phyloP scores from a whole-genome alignment of 1,140 invertebrate genomes.

The Physella acuta region DNA sequence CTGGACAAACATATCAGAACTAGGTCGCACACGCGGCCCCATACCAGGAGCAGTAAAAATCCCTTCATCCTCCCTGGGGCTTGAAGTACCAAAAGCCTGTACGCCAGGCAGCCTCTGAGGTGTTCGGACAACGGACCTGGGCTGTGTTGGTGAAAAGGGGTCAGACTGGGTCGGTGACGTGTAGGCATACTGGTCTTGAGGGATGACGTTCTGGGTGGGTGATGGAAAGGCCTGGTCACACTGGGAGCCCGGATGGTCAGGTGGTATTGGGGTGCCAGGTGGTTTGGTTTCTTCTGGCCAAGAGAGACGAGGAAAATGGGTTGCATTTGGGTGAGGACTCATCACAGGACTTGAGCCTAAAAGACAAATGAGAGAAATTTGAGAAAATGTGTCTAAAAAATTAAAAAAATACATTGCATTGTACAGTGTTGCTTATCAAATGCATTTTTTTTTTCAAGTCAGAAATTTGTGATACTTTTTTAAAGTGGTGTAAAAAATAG shows the following conservation, averaged over 20 bases:
- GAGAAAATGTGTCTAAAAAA: not conserved
- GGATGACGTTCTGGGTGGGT: not conserved
- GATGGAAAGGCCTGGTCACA: not conserved
- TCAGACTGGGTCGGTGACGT: slow-evolving; percentile 10
- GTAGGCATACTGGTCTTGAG: slow-evolving; percentile 26
- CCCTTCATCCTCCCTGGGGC: slow-evolving; percentile 17
- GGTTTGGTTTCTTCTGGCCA: slow-evolving; percentile 11
- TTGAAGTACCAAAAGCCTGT: slow-evolving; percentile 25
- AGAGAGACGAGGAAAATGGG: slow-evolving; percentile 27
- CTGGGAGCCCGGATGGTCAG: slow-evolving; percentile 1
- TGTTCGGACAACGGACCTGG: slow-evolving; percentile 9
- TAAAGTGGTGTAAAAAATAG: too few relatives aligned
- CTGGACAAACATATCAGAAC: slow-evolving; percentile 11
- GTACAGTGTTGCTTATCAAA: not conserved
- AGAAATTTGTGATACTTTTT: too few relatives aligned
- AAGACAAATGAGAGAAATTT: not conserved
- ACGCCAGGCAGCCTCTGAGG: slow-evolving; percentile 19
- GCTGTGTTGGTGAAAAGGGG: slow-evolving; percentile 21
- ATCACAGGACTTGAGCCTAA: slow-evolving; percentile 23
- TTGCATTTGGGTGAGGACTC: slow-evolving; percentile 32
- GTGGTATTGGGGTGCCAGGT: slow-evolving; percentile 19
- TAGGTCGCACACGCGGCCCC: slow-evolving; percentile 5
- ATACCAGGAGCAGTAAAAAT: slow-evolving; percentile 13
- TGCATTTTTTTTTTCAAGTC: too few relatives aligned
- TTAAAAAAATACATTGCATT: not conserved